A percentile compares a stretch with the other conserved stretches of the same genome.
These are phyloP conservation scores for Lobophora halterata DNA, from an alignment of 2,888 invertebrate genomes.

Conservation along the genomic window DNA sequence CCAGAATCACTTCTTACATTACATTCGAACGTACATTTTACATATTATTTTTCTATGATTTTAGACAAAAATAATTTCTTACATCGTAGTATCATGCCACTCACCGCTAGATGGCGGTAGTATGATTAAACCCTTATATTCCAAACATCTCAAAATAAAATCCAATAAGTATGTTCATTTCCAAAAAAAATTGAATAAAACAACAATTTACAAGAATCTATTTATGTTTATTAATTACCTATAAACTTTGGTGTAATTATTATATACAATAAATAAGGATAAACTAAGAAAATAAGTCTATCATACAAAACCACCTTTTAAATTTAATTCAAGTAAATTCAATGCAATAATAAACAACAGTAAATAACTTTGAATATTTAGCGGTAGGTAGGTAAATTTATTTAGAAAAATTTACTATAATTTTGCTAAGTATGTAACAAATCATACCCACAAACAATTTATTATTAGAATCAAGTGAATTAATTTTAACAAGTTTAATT, in stretches of 20 bases:
- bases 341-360: conserved; percentile 28
- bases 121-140: too few species aligned
- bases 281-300: conserved; percentile 61
- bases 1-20: too few species aligned
- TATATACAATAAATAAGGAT: conserved; percentile 76
- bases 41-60: too few species aligned
- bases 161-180: too few species aligned
- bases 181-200: too few species aligned
- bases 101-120: too few species aligned
- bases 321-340: conserved; percentile 41
- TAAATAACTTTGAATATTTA: conserved; percentile 27
- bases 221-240: conserved; percentile 74
- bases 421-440: conserved; percentile 50
- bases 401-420: conserved; percentile 49
- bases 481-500: conserved; percentile 8
- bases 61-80: too few species aligned
- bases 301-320: conserved; percentile 59
- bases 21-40: too few species aligned
- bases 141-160: too few species aligned
- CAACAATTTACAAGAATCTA: conserved; percentile 63
- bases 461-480: conserved; percentile 11
- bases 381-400: conserved; percentile 30
- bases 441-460: conserved; percentile 31
- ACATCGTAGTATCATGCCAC: too few species aligned
- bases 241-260: conserved; percentile 80